Evolutionary conservation across 2,113 vertebrate genomes (phyloP), one percentile per base, ranked within the genome.

Genomic region (Taurulus bubalis): DNA sequence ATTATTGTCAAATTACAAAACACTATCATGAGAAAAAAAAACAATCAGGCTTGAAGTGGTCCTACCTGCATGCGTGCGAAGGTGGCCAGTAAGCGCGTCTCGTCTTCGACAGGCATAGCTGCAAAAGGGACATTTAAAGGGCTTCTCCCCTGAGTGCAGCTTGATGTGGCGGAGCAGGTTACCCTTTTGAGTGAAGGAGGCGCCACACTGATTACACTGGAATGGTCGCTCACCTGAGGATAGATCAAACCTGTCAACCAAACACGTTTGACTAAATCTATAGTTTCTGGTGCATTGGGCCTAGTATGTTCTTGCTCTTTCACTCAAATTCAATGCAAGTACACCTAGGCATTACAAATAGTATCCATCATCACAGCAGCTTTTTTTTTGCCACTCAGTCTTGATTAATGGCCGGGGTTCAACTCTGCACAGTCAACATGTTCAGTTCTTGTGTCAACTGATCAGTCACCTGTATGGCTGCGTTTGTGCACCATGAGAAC

Each of bases 401-500:
- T 65, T 45, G 15, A 66, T 11, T 45, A 45, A 45, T 47, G 7
- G 24, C 8, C 8, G 2, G 40, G 6, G 22, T 38, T 40, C 36
- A 64, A 16, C 36, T 64, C 22, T 24, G 22, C 64, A n/a, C 22
- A 66, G 18, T 28, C 16, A 30, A 49, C 4, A 32, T 70, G 22
- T n/a, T 32, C 26, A 53, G 28, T 69, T 34, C 56, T 47, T 67
- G 66, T 22, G 28, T 11, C 40, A 28, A 63, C 30, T 47, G 22
- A 76, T 65, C 24, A 55, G 93, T 97, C 86, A 99, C 98, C 98
- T 1, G 98, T 99, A 94, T 99, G 98, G 92, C 98, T 99, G 90
- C 98, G 97, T 78, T 99, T 99, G 93, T 99, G 98, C 84, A 99
- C 98, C 98, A 99, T 99, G 40, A 99, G 96, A 72, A 99, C 98